Percentiles rank a stretch among this genome's conserved stretches.
phyloP scores from a whole-genome alignment of 2,797 vertebrate genomes.

The Stomatorhinus walkeri region DNA sequence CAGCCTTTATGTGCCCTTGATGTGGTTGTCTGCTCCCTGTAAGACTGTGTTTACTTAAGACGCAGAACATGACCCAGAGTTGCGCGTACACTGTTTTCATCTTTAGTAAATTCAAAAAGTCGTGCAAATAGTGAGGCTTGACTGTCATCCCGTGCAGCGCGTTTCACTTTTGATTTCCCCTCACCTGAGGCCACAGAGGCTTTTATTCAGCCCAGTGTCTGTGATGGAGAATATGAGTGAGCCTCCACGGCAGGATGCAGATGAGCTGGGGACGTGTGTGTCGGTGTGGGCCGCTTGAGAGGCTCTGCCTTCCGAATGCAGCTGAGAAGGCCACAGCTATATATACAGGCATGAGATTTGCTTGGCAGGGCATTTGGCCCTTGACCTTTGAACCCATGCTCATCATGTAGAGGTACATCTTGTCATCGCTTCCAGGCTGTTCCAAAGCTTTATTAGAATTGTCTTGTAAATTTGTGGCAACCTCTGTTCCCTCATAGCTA shows the following conservation, averaged over 20 bases:
- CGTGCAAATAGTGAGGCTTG: background rate
- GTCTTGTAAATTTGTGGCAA: background rate
- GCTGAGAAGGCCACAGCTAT: constrained; percentile 27
- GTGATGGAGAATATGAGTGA: background rate
- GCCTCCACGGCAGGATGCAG: background rate
- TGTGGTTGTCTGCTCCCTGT: constrained; percentile 49
- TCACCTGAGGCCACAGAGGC: background rate
- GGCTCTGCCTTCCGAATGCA: constrained; percentile 11
- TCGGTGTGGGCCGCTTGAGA: constrained; percentile 19
- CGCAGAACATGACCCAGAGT: constrained; percentile 28
- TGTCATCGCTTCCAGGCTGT: background rate
- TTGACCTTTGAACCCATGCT: background rate
- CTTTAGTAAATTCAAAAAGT: background rate
- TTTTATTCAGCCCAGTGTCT: background rate
- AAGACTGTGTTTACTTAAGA: constrained; percentile 42
- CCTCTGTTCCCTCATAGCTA: background rate
- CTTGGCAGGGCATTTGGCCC: background rate
- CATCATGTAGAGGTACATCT: background rate
- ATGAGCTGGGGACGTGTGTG: background rate
- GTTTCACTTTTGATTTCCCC: constrained; percentile 5
- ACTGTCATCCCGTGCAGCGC: background rate
- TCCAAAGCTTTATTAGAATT: background rate
- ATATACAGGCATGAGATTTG: constrained; percentile 26
- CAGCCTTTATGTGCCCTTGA: constrained; percentile 53
- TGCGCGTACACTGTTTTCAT: background rate